phyloP scores from a whole-genome alignment of 2,888 invertebrate species.

The Alcis repandata region DNA sequence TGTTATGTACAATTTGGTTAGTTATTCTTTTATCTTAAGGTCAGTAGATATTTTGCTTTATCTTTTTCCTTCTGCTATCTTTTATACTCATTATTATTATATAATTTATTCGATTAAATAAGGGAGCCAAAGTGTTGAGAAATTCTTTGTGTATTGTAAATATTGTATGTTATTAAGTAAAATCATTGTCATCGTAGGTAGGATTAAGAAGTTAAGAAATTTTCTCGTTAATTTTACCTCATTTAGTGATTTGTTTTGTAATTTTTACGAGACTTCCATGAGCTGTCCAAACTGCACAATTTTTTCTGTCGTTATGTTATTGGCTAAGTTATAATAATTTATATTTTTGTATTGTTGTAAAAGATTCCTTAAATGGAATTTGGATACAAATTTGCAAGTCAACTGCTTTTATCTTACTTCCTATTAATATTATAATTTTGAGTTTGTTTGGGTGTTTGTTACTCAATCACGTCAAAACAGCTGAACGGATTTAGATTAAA shows the following conservation, averaged over 20 bases:
- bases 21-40: conserved; percentile 57
- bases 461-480: too few relatives aligned
- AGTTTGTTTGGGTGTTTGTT: too few relatives aligned
- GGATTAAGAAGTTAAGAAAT: conserved; percentile 61
- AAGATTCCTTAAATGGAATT: conserved; percentile 46
- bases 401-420: too few relatives aligned
- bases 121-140: conserved; percentile 80
- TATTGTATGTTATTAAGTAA: conserved; percentile 63
- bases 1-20: conserved; percentile 69
- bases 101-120: conserved; percentile 58
- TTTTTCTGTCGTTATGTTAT: conserved; percentile 35
- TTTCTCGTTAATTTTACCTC: conserved; percentile 77
- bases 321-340: conserved; percentile 28
- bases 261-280: conserved; percentile 56
- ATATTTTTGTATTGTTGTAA: conserved; percentile 45
- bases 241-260: conserved; percentile 60
- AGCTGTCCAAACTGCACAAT: conserved; percentile 75
- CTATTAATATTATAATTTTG: too few relatives aligned
- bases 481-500: too few relatives aligned
- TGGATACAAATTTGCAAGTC: conserved; percentile 56
- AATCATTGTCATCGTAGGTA: conserved; percentile 76
- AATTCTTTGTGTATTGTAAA: conserved; percentile 75
- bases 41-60: conserved; percentile 71
- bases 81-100: conserved; percentile 69
- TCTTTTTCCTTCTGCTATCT: conserved; percentile 40